Evolutionary conservation across 2,888 invertebrate species (phyloP).

Genomic region (Mythimna ferrago): DNA sequence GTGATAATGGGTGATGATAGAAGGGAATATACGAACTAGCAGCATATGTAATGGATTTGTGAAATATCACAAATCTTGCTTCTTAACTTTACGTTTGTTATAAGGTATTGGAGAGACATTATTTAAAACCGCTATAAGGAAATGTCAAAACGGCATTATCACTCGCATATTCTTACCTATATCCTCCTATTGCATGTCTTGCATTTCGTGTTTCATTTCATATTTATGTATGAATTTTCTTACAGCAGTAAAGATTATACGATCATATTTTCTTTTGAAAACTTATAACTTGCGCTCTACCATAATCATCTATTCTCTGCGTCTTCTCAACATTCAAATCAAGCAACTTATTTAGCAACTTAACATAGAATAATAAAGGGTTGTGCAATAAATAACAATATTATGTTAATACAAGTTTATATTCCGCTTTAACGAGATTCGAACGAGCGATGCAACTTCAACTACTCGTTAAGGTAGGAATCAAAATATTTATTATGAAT

Average conservation of each 20-base stretch:
- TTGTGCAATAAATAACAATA: constrained; percentile 84
- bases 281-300: constrained; percentile 27
- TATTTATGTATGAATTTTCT: neutral
- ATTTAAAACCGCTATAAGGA: neutral
- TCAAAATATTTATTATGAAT: constrained; percentile 89
- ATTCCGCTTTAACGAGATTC: constrained; percentile 84
- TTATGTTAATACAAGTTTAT: constrained; percentile 84
- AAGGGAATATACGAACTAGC: constrained; percentile 4
- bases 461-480: constrained; percentile 86
- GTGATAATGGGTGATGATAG: constrained; percentile 44
- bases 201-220: no score
- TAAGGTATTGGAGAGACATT: neutral
- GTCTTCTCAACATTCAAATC: constrained; percentile 53
- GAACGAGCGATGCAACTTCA: constrained; percentile 80
- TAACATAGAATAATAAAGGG: constrained; percentile 74
- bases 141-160: neutral
- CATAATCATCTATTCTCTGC: constrained; percentile 8
- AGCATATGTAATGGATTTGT: constrained; percentile 25
- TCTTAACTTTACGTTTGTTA: constrained; percentile 6
- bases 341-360: constrained; percentile 66
- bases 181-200: no score
- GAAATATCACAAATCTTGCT: constrained; percentile 28
- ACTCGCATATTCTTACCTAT: no score
- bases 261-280: neutral
- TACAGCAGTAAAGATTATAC: no score